Evolutionary conservation across 2,113 vertebrate genomes (phyloP).

Genomic region (Macquaria australasica): DNA sequence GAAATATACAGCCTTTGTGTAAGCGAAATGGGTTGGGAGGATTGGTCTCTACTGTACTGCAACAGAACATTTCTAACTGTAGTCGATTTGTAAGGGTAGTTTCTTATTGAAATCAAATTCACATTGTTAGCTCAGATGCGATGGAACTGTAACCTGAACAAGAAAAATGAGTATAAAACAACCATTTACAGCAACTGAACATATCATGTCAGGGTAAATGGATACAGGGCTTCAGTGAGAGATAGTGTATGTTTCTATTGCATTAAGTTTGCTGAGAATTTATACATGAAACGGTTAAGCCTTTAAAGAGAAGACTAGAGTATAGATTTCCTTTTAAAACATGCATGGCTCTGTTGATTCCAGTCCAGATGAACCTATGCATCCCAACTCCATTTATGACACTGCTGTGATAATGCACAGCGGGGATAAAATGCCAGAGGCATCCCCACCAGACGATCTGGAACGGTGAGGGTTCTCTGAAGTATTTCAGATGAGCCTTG

Average conservation of each 20-base stretch:
- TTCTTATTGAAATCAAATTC: background rate
- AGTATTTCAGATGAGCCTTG: conserved; percentile 61
- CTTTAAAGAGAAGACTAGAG: background rate
- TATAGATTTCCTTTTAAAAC: background rate
- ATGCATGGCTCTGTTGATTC: background rate
- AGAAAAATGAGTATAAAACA: background rate
- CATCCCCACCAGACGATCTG: conserved; percentile 28
- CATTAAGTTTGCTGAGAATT: background rate
- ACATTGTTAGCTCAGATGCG: background rate
- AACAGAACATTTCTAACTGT: background rate
- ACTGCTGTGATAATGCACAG: background rate
- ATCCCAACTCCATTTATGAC: background rate
- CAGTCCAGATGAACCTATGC: background rate
- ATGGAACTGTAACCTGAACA: background rate
- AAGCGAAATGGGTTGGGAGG: background rate
- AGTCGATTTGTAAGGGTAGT: background rate
- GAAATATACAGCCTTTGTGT: background rate
- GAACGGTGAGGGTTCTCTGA: conserved; percentile 34
- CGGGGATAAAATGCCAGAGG: conserved; percentile 16
- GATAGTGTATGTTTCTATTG: background rate
- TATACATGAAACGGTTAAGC: background rate
- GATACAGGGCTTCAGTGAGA: background rate
- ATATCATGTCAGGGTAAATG: background rate
- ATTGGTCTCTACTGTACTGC: background rate
- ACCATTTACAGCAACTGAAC: background rate